A percentile compares a stretch with the other conserved stretches of the same genome.
phyloP scores from a whole-genome alignment of 2,888 invertebrate genomes.

The Tachina grossa region DNA sequence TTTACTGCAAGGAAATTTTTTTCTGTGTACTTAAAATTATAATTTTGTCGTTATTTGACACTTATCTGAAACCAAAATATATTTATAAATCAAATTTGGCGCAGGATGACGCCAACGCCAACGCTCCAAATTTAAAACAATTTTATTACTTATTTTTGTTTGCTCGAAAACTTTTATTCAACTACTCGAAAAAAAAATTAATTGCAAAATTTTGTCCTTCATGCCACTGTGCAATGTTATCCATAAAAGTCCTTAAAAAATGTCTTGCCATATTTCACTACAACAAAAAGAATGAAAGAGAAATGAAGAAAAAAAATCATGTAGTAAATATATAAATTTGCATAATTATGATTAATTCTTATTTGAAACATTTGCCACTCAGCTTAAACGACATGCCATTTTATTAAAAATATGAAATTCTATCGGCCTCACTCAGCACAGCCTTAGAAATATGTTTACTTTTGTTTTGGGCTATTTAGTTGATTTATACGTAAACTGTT shows the following conservation, averaged over 20 bases:
- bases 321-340: conserved; percentile 33
- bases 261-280: conserved; percentile 11
- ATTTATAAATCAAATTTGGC: too few relatives aligned
- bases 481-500: conserved; percentile 68
- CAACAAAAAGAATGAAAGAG: background rate
- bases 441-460: conserved; percentile 16
- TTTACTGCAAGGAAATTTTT: too few relatives aligned
- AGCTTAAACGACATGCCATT: conserved; percentile 67
- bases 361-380: conserved; percentile 70
- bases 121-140: too few relatives aligned
- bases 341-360: conserved; percentile 71
- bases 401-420: conserved; percentile 50
- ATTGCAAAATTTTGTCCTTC: background rate
- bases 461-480: conserved; percentile 57
- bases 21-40: too few relatives aligned
- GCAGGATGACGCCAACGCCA: too few relatives aligned
- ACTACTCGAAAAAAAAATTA: too few relatives aligned
- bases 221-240: background rate
- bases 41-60: too few relatives aligned
- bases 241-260: conserved; percentile 35
- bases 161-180: too few relatives aligned
- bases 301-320: conserved; percentile 15
- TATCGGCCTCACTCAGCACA: background rate
- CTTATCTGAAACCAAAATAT: too few relatives aligned
- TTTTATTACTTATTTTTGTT: too few relatives aligned